A percentile compares a stretch with the other conserved stretches of the same genome.
These are phyloP conservation scores for Tinea semifulvella DNA, from an alignment of 2,888 invertebrate species.

Conservation along the genomic window DNA sequence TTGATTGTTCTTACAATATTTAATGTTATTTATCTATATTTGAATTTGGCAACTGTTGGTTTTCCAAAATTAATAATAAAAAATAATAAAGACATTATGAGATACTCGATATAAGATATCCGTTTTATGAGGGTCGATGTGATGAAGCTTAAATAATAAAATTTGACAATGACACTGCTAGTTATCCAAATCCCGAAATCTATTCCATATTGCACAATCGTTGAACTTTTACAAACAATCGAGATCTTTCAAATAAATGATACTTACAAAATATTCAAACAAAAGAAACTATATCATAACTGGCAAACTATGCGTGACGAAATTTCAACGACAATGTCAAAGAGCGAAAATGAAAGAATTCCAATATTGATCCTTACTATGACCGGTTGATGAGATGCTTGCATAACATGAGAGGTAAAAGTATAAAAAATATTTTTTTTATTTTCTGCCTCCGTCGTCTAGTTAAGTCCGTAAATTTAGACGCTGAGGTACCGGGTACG, in stretches of 20 bases:
- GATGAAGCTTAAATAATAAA: no score
- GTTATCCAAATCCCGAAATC: background rate
- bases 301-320: background rate
- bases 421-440: no score
- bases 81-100: background rate
- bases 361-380: background rate
- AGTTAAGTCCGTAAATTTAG: no score
- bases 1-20: no score
- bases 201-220: background rate
- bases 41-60: background rate
- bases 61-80: no score
- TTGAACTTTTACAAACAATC: constrained; percentile 8
- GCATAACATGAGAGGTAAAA: no score
- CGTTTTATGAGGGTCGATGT: no score
- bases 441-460: no score
- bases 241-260: background rate
- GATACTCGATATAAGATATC: no score
- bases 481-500: no score
- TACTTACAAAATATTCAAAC: background rate
- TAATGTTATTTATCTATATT: background rate
- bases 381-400: background rate
- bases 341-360: constrained; percentile 8
- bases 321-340: constrained; percentile 11
- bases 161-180: background rate
- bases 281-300: constrained; percentile 8